Evolutionary conservation across 1,140 invertebrate species (phyloP).

Genomic region (Pectinophora gossypiella): DNA sequence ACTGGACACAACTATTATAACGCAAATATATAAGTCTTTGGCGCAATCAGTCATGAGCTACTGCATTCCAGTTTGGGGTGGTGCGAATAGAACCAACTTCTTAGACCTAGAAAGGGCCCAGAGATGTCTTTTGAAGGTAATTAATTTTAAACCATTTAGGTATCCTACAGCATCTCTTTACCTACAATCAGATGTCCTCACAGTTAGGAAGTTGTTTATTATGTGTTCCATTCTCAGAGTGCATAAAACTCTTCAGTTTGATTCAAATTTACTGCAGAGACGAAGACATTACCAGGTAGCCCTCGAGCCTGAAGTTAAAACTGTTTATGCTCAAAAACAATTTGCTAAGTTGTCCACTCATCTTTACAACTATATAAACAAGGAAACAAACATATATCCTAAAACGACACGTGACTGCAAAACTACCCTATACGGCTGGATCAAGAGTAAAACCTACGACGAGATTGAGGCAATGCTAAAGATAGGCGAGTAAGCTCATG

Average conservation of each 20-base stretch:
- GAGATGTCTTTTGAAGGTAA: conserved; percentile 2
- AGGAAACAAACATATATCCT: background rate
- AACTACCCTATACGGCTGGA: background rate
- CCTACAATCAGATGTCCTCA: background rate
- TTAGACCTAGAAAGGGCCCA: conserved; percentile 1
- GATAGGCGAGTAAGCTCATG: background rate
- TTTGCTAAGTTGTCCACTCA: background rate
- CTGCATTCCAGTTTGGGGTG: conserved; percentile 7
- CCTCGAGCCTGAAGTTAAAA: background rate
- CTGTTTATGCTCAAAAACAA: background rate
- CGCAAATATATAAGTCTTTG: conserved; percentile 1
- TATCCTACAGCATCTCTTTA: background rate
- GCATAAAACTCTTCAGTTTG: background rate
- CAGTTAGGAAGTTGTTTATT: conserved; percentile 5
- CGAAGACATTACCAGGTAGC: background rate
- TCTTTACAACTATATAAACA: background rate
- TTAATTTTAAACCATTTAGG: background rate
- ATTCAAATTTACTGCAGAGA: background rate
- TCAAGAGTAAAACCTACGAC: background rate
- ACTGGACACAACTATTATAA: background rate
- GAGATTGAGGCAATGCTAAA: background rate
- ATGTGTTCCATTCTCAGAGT: background rate
- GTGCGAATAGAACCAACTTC: conserved; percentile 5
- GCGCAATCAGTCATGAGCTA: conserved; percentile 5
- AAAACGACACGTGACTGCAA: background rate